phyloP scores from a whole-genome alignment of 2,797 vertebrate species.

The Epinephelus coioides region DNA sequence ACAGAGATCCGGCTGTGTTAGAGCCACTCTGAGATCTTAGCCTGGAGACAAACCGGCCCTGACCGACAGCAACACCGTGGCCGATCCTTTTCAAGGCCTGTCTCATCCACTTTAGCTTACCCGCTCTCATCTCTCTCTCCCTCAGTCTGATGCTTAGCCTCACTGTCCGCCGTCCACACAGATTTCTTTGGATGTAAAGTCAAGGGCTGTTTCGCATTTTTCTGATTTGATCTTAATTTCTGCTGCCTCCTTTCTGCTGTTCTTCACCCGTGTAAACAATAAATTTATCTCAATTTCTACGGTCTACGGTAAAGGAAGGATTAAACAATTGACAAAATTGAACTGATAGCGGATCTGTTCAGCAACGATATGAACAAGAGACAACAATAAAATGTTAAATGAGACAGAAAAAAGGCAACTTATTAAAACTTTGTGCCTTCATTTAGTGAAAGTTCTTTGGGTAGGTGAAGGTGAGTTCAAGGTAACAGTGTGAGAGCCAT shows the following conservation, averaged over 20 bases:
- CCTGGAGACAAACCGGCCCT: constrained; percentile 59
- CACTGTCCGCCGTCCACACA: background rate
- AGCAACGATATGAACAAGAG: constrained; percentile 6
- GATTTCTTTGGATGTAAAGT: constrained; percentile 26
- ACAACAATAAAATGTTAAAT: constrained; percentile 12
- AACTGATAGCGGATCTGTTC: constrained; percentile 7
- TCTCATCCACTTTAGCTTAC: constrained; percentile 72
- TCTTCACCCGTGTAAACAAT: background rate
- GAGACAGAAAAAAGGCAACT: background rate
- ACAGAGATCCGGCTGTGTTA: constrained; percentile 24
- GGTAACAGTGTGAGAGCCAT: background rate
- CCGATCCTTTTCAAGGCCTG: constrained; percentile 75
- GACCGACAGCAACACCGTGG: constrained; percentile 54
- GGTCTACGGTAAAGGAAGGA: background rate
- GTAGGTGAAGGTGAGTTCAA: background rate
- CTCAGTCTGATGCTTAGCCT: constrained; percentile 20
- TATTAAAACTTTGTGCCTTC: background rate
- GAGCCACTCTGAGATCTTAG: constrained; percentile 49
- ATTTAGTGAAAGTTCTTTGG: background rate
- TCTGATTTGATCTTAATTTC: constrained; percentile 6
- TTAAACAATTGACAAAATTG: background rate
- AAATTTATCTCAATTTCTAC: background rate
- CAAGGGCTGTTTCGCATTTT: constrained; percentile 21
- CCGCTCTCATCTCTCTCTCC: constrained; percentile 56
- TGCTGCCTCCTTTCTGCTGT: background rate